These are phyloP conservation scores for Euura lappo DNA, from an alignment of 1,140 invertebrate genomes.

Conservation along the genomic window DNA sequence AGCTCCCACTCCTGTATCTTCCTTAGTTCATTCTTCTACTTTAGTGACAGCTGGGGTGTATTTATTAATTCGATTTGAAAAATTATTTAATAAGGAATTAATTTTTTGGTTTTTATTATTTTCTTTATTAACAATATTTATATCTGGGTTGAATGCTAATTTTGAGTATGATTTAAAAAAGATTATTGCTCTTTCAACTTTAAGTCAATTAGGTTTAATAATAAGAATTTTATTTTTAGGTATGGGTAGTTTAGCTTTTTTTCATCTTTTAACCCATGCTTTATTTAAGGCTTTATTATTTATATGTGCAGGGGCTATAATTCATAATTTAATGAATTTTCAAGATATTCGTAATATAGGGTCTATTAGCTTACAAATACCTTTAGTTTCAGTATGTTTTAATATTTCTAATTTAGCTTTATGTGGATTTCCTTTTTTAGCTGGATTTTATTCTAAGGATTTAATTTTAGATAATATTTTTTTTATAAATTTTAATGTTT, in stretches of 20 bases:
- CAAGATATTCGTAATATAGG: constrained; percentile 70
- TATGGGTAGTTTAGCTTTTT: constrained; percentile 62
- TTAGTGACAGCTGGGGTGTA: constrained; percentile 75
- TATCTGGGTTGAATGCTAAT: constrained; percentile 64
- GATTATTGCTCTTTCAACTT: constrained; percentile 75
- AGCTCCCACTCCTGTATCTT: constrained; percentile 72
- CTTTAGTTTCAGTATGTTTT: constrained; percentile 58
- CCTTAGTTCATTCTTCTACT: constrained; percentile 78
- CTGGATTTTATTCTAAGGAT: constrained; percentile 72
- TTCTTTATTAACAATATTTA: constrained; percentile 65
- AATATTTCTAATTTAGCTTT: constrained; percentile 62
- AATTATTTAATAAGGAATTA: constrained; percentile 38
- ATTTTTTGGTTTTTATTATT: constrained; percentile 57
- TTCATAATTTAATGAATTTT: constrained; percentile 65
- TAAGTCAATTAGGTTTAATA: constrained; percentile 73
- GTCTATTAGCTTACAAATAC: constrained; percentile 47
- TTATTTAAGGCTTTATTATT: constrained; percentile 72
- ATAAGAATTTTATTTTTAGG: constrained; percentile 64
- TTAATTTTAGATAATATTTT: constrained; percentile 65
- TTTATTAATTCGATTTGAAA: constrained; percentile 71
- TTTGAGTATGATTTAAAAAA: constrained; percentile 73
- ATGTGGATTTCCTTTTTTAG: constrained; percentile 65
- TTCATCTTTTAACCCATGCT: constrained; percentile 69
- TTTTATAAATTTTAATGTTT: constrained; percentile 58
- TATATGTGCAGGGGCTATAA: constrained; percentile 66